Conservation (phyloP, 2,797 vertebrate genomes). For the Periparus ater region DNA sequence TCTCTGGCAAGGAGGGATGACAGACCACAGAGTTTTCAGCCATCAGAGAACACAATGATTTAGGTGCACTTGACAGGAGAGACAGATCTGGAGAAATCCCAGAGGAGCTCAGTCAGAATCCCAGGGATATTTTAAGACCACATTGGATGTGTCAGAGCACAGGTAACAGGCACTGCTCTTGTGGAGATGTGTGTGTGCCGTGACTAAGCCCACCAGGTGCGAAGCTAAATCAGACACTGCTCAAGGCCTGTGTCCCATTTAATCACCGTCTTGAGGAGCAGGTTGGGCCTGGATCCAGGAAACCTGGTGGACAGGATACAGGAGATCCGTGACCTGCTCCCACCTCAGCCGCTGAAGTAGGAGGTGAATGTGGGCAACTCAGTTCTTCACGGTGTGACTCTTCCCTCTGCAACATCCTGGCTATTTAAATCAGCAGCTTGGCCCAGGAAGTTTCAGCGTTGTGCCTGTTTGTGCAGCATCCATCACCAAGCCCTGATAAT, state of each 20-base stretch:
- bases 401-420: background rate
- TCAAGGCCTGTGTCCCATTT: constrained; percentile 3
- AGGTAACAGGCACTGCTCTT: constrained; percentile 43
- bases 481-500: background rate
- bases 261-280: constrained; percentile 2
- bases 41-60: background rate
- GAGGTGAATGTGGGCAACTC: background rate
- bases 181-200: background rate
- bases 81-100: constrained; percentile 20
- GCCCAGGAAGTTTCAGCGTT: background rate
- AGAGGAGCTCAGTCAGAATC: constrained; percentile 9
- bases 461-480: background rate
- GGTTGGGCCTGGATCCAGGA: background rate
- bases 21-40: background rate
- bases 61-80: background rate
- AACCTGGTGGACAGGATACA: background rate
- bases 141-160: constrained; percentile 11
- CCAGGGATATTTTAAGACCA: constrained; percentile 23
- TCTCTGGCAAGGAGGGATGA: background rate
- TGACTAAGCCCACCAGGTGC: constrained; percentile 33
- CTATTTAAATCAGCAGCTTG: background rate
- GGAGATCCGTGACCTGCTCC: background rate
- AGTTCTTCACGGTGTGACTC: background rate
- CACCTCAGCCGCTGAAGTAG: background rate
- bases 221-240: constrained; percentile 31